A percentile compares a stretch with the other conserved stretches of the same genome.
Conservation (phyloP, 2,113 vertebrate species). For the Osmerus eperlanus region DNA sequence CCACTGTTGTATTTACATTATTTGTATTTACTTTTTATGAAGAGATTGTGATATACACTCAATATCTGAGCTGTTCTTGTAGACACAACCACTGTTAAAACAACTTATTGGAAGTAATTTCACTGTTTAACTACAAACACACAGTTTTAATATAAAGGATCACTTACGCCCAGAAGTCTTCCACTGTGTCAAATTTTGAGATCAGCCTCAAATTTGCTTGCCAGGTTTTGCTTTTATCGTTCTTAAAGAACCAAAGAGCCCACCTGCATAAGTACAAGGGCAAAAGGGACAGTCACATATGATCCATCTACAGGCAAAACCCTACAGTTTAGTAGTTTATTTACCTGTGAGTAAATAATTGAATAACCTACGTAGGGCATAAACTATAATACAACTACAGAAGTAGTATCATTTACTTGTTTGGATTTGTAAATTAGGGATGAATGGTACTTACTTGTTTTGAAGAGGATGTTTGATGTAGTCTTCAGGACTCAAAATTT, state of each 20-base stretch:
- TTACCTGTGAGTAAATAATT: background rate
- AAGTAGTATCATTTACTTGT: background rate
- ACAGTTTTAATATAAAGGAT: background rate
- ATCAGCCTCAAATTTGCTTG: slow-evolving; percentile 97
- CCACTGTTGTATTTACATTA: no score
- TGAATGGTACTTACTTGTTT: slow-evolving; percentile 79
- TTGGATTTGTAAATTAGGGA: background rate
- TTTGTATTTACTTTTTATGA: no score
- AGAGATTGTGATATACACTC: no score
- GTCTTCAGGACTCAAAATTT: slow-evolving; percentile 82
- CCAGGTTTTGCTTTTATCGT: slow-evolving; percentile 99
- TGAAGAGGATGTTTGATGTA: slow-evolving; percentile 97
- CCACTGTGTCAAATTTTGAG: slow-evolving; percentile 96
- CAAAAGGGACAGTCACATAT: background rate
- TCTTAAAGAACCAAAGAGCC: slow-evolving; percentile 99
- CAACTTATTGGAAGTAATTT: background rate
- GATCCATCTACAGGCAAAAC: background rate
- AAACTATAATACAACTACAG: background rate
- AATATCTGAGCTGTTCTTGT: no score
- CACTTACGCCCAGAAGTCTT: slow-evolving; percentile 99
- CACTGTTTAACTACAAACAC: background rate
- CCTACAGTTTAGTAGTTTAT: background rate
- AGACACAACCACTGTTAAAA: background rate
- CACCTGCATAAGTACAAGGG: slow-evolving; percentile 74
- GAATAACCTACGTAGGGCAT: background rate